Percentiles rank a stretch among this genome's conserved stretches.
phyloP scores from a whole-genome alignment of 2,888 invertebrate species.

The Andrena bucephala region DNA sequence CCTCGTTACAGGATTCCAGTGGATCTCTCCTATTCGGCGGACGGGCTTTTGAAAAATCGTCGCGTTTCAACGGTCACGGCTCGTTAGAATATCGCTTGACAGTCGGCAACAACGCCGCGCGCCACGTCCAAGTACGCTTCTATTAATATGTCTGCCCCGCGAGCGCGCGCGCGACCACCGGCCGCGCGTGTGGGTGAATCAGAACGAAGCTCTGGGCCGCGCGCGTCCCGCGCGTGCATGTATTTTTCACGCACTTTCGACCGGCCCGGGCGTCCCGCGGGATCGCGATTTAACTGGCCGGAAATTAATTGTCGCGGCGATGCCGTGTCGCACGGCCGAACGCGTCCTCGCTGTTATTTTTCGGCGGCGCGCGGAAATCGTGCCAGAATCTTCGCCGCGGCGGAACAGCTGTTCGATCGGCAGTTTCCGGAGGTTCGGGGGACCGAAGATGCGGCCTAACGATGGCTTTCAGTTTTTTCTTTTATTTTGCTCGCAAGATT shows the following conservation, averaged over 20 bases:
- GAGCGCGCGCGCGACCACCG: not conserved
- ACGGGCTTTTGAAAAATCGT: slow-evolving; percentile 79
- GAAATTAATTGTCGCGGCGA: slow-evolving; percentile 80
- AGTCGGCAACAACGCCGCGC: slow-evolving; percentile 71
- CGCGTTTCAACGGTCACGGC: slow-evolving; percentile 80
- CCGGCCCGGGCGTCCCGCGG: slow-evolving; percentile 26
- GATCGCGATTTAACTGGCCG: slow-evolving; percentile 76
- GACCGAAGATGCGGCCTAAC: not conserved
- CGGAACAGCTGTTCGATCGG: slow-evolving; percentile 22
- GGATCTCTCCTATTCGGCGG: slow-evolving; percentile 68
- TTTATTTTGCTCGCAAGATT: too few relatives aligned
- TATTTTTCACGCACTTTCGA: slow-evolving; percentile 61
- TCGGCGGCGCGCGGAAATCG: slow-evolving; percentile 42
- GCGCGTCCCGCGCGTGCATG: not conserved
- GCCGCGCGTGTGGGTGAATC: not conserved
- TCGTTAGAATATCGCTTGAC: slow-evolving; percentile 82
- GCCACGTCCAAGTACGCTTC: slow-evolving; percentile 68
- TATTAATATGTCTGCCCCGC: slow-evolving; percentile 77
- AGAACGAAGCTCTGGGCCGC: slow-evolving; percentile 1
- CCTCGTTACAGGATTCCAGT: slow-evolving; percentile 70
- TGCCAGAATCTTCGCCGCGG: slow-evolving; percentile 49
- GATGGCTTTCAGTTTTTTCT: too few relatives aligned
- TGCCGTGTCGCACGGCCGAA: slow-evolving; percentile 54
- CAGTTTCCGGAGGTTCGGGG: not conserved
- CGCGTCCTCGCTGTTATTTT: slow-evolving; percentile 62